Conservation (phyloP, 2,888 invertebrate genomes). For the Heliothis peltigera region DNA sequence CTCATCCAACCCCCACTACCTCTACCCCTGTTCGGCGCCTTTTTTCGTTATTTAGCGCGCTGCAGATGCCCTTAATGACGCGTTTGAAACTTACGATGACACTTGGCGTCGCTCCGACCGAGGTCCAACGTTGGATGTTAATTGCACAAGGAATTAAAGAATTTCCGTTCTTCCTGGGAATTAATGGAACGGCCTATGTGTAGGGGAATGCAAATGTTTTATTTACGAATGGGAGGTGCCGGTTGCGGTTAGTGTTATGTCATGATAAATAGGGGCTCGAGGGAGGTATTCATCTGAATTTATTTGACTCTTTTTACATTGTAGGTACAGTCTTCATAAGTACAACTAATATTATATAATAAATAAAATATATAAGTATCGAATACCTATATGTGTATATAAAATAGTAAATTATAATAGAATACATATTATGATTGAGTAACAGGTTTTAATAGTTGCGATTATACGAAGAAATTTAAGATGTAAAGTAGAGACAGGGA, state of each 20-base stretch:
- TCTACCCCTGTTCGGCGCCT: constrained; percentile 64
- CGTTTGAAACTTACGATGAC: constrained; percentile 90
- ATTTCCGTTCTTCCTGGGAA: constrained; percentile 83
- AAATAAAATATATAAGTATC: no score
- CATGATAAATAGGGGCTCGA: constrained; percentile 10
- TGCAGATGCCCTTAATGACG: constrained; percentile 90
- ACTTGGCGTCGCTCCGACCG: constrained; percentile 84
- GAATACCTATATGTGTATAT: no score
- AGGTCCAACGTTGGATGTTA: constrained; percentile 78
- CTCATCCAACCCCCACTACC: constrained; percentile 79
- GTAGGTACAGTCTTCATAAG: neutral
- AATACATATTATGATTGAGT: no score
- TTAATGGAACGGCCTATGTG: constrained; percentile 81
- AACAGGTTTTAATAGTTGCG: no score
- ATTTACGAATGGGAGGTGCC: constrained; percentile 53
- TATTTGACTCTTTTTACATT: neutral
- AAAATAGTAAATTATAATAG: no score
- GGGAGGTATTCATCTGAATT: neutral
- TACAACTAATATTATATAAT: no score
- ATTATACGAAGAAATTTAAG: no score
- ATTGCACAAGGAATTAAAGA: constrained; percentile 88
- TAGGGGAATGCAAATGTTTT: constrained; percentile 63
- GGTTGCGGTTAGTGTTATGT: constrained; percentile 20
- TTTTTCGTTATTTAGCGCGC: constrained; percentile 88
- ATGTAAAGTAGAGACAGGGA: no score